Percentiles rank a stretch among this genome's conserved stretches.
Evolutionary conservation across 1,140 invertebrate species (phyloP).

Genomic region (Bombus breviceps): DNA sequence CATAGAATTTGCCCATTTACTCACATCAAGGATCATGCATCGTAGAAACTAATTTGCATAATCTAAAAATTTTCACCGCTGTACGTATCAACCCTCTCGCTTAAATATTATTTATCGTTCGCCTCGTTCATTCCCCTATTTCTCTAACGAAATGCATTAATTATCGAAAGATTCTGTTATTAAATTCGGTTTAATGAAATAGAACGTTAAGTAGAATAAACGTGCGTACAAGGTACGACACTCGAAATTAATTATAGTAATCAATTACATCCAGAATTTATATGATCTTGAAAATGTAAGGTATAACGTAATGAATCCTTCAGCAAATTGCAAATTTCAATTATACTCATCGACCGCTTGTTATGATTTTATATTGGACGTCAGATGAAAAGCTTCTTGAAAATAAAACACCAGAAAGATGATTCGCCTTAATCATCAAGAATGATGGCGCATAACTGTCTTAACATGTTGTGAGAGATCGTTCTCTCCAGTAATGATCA

Average conservation of each 20-base stretch:
- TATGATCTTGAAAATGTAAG: neutral
- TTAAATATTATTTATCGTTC: neutral
- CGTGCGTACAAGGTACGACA: neutral
- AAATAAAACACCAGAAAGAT: neutral
- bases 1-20: neutral
- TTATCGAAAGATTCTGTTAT: neutral
- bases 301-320: neutral
- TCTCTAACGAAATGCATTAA: neutral
- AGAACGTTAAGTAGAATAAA: neutral
- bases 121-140: neutral
- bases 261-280: neutral
- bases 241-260: neutral
- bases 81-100: neutral
- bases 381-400: neutral
- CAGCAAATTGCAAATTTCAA: conserved; percentile 7
- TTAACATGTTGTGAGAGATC: neutral
- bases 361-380: neutral
- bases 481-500: conserved; percentile 12
- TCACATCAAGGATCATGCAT: neutral
- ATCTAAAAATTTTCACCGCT: neutral
- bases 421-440: conserved; percentile 10
- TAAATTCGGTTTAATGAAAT: conserved; percentile 1
- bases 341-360: neutral
- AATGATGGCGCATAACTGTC: conserved; percentile 27
- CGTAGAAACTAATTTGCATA: neutral